phyloP scores from a whole-genome alignment of 2,113 vertebrate species.

The Grantiella picta region DNA sequence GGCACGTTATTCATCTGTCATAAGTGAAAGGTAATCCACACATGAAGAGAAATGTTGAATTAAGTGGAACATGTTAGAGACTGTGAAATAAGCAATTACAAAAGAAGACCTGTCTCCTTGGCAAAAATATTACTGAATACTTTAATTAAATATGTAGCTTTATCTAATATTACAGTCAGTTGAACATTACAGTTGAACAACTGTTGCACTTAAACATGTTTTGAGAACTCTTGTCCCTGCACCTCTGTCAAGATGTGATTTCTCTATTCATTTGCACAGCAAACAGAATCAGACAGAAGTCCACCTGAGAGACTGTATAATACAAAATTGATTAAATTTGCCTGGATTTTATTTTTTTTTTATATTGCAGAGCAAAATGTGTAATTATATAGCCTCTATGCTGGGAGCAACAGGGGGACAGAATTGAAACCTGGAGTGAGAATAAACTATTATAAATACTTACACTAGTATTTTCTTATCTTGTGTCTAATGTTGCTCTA shows the following conservation, averaged over 20 bases:
- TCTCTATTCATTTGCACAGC: neutral
- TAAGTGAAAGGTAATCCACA: neutral
- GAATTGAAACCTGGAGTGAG: neutral
- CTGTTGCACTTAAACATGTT: neutral
- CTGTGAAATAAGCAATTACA: neutral
- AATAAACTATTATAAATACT: neutral
- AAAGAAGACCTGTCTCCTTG: neutral
- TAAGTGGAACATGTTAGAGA: neutral
- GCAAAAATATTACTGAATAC: neutral
- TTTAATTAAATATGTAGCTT: neutral
- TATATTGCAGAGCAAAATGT: rapidly evolving
- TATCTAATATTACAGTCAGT: neutral
- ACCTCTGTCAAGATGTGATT: rapidly evolving
- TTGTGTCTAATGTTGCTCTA: neutral
- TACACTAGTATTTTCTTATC: neutral
- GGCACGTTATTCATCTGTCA: neutral
- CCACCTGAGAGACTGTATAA: neutral
- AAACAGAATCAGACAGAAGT: neutral
- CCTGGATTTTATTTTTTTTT: neutral
- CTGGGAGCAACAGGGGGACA: neutral
- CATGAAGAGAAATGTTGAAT: neutral
- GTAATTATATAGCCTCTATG: neutral
- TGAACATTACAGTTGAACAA: neutral
- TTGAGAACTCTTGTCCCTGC: neutral
- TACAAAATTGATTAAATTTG: neutral